These are phyloP conservation scores for Bombus ignitus DNA, from an alignment of 1,140 invertebrate species.

Conservation along the genomic window DNA sequence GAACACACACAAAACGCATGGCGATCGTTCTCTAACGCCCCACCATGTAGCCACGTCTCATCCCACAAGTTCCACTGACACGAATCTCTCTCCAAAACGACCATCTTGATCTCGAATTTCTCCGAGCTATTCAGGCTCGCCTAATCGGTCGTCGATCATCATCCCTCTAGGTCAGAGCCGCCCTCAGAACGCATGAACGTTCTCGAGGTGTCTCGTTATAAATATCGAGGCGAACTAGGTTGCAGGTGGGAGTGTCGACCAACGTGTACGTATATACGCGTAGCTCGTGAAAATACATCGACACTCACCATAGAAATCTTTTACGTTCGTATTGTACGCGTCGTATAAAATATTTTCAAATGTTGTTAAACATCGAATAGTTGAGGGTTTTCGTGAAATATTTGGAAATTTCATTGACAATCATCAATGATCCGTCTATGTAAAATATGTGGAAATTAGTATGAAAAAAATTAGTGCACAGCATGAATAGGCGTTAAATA, in stretches of 20 bases:
- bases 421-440: too few species aligned
- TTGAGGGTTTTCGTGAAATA: too few species aligned
- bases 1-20: neutral
- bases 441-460: too few species aligned
- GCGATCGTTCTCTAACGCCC: neutral
- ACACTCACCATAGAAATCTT: too few species aligned
- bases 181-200: neutral
- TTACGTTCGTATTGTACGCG: too few species aligned
- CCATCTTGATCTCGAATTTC: neutral
- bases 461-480: too few species aligned
- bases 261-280: neutral
- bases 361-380: too few species aligned
- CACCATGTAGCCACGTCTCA: neutral
- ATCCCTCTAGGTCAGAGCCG: constrained; percentile 2
- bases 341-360: too few species aligned
- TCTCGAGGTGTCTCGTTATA: constrained; percentile 31
- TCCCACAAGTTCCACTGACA: constrained; percentile 12
- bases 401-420: too few species aligned
- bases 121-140: neutral
- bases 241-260: constrained; percentile 43
- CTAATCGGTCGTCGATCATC: neutral
- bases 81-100: constrained; percentile 13
- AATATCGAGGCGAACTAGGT: constrained; percentile 59
- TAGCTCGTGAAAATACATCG: too few species aligned
- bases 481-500: too few species aligned